These are phyloP conservation scores for Pediacus dermestoides DNA, from an alignment of 2,888 invertebrate species.

Conservation along the genomic window DNA sequence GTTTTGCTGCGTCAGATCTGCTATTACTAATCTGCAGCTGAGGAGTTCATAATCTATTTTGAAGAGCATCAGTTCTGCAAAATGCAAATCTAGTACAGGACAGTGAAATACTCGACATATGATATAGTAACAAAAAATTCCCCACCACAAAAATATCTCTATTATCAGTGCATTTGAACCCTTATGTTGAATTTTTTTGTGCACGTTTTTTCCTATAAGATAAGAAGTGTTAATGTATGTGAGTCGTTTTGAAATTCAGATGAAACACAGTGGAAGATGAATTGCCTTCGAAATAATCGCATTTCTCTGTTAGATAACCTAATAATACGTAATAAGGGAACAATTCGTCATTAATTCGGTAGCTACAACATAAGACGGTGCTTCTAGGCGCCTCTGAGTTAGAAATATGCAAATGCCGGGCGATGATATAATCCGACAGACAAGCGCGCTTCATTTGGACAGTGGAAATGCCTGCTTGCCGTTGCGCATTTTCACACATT, in stretches of 20 bases:
- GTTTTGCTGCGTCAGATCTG: no score
- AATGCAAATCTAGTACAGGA: no score
- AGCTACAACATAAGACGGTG: conserved; percentile 29
- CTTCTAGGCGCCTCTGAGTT: conserved; percentile 14
- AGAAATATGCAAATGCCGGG: conserved; percentile 37
- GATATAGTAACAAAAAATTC: no score
- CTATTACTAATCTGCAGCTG: no score
- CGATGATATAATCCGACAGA: conserved; percentile 36
- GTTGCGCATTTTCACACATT: conserved; percentile 33
- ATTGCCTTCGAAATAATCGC: conserved; percentile 33
- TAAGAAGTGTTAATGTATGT: conserved; percentile 15
- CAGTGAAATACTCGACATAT: no score
- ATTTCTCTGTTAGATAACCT: conserved; percentile 35
- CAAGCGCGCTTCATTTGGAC: conserved; percentile 38
- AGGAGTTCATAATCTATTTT: no score
- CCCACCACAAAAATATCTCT: no score
- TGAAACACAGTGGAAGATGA: conserved; percentile 27
- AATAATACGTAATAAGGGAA: conserved; percentile 39
- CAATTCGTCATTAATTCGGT: conserved; percentile 39
- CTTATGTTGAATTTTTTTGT: no score
- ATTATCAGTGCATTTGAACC: no score
- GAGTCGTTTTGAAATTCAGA: conserved; percentile 30
- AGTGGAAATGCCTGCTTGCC: conserved; percentile 18
- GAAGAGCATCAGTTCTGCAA: no score
- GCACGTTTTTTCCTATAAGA: conserved; percentile 5